These are phyloP conservation scores for Synanthedon myopaeformis DNA, from an alignment of 2,888 invertebrate genomes.

Conservation along the genomic window DNA sequence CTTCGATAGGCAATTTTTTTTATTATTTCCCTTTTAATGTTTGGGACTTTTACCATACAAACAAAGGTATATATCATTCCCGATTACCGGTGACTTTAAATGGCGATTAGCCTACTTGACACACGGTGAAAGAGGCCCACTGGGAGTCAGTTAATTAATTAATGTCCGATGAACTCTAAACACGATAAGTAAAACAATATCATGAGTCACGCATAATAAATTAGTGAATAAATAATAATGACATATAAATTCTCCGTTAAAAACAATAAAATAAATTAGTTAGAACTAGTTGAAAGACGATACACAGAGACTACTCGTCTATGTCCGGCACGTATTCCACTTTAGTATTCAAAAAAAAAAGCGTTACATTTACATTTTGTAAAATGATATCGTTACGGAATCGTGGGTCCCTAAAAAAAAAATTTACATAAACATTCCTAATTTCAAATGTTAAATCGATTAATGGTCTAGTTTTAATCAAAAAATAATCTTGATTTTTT, in stretches of 20 bases:
- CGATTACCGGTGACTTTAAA: too few species aligned
- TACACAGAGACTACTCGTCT: constrained; percentile 10
- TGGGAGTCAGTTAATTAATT: not conserved
- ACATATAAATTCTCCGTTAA: constrained; percentile 6
- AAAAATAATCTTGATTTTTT: not conserved
- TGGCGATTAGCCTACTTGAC: too few species aligned
- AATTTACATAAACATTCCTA: constrained; percentile 9
- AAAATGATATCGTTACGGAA: constrained; percentile 5
- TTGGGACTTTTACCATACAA: too few species aligned
- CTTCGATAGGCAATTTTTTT: too few species aligned
- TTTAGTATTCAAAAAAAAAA: constrained; percentile 9
- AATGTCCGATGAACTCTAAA: not conserved
- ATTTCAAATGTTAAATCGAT: not conserved
- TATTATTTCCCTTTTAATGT: too few species aligned
- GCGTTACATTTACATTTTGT: constrained; percentile 13
- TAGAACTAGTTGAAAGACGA: constrained; percentile 8
- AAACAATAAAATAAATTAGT: constrained; percentile 9
- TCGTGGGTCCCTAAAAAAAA: constrained; percentile 7
- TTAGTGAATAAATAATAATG: constrained; percentile 7
- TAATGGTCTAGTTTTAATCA: not conserved
- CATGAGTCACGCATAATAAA: constrained; percentile 6
- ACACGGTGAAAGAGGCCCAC: too few species aligned
- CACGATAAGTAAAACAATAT: constrained; percentile 1
- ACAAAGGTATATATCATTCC: too few species aligned
- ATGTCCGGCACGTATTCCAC: constrained; percentile 16